Evolutionary conservation across 2,113 vertebrate species (phyloP).

Genomic region (Orycteropus afer): DNA sequence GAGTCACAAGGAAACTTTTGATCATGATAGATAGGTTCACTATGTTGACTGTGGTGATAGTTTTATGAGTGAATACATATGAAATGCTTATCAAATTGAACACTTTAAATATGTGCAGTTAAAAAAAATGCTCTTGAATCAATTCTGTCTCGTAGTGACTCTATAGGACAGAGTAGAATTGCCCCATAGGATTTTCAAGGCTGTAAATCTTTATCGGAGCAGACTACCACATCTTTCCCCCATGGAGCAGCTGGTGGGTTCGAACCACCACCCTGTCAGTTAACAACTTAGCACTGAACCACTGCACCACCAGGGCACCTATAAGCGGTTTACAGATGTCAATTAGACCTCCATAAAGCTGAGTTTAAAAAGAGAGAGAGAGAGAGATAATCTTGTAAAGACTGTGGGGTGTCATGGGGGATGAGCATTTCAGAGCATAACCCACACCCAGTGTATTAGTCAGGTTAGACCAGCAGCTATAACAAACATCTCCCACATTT

Average conservation of each 20-base stretch:
- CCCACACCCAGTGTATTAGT: not conserved
- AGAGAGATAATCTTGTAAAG: not conserved
- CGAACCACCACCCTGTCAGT: not conserved
- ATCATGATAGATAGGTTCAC: not conserved
- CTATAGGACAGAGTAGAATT: not conserved
- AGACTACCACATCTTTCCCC: not conserved
- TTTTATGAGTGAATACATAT: not conserved
- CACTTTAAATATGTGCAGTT: not conserved
- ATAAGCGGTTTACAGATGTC: not conserved
- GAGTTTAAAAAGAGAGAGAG: not conserved
- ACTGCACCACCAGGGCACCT: not conserved
- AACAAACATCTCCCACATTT: not conserved
- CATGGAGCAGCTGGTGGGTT: not conserved
- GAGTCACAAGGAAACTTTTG: not conserved
- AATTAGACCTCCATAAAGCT: not conserved
- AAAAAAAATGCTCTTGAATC: not conserved
- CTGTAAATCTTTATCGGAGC: not conserved
- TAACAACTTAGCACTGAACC: not conserved
- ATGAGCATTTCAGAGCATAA: not conserved
- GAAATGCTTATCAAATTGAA: not conserved
- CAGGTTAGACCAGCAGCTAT: not conserved
- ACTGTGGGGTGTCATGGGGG: not conserved
- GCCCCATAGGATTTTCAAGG: not conserved
- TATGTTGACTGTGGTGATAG: not conserved
- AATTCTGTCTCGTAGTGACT: not conserved